These are phyloP conservation scores for Peromyscus leucopus DNA, from an alignment of 2,113 vertebrate species.

Conservation along the genomic window DNA sequence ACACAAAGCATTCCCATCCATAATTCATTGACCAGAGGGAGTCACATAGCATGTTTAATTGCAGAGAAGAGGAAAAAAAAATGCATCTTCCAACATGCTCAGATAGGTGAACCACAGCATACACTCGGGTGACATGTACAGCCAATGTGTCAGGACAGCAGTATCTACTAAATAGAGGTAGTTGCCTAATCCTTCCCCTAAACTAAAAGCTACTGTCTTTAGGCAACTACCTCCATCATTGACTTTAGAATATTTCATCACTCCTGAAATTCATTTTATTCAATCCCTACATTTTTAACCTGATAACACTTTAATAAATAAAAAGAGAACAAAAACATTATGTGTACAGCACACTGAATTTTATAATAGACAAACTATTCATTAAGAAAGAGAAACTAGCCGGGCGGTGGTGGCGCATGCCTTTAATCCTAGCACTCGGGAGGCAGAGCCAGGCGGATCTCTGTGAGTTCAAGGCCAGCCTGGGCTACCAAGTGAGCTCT, in stretches of 20 bases:
- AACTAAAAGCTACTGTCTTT: not conserved
- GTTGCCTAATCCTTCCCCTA: too few species aligned
- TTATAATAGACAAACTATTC: not conserved
- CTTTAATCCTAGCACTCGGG: too few species aligned
- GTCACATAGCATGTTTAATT: not conserved
- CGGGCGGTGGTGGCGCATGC: too few species aligned
- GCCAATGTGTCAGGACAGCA: not conserved
- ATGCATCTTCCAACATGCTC: not conserved
- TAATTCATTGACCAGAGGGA: not conserved
- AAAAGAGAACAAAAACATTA: not conserved
- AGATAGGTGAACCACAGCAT: not conserved
- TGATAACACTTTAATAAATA: not conserved
- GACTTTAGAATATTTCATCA: slow-evolving; percentile 1
- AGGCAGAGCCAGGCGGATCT: too few species aligned
- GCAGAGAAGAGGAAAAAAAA: not conserved
- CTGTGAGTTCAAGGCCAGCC: too few species aligned
- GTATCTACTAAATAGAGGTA: not conserved
- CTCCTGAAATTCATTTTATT: not conserved
- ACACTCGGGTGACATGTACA: not conserved
- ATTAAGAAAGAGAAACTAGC: not conserved
- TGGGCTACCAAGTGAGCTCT: too few species aligned
- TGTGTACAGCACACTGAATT: not conserved
- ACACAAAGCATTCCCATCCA: not conserved
- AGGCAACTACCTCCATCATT: not conserved
- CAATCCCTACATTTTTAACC: not conserved